Conservation (phyloP, 1,140 invertebrate species). For the Pogonus chalceus region DNA sequence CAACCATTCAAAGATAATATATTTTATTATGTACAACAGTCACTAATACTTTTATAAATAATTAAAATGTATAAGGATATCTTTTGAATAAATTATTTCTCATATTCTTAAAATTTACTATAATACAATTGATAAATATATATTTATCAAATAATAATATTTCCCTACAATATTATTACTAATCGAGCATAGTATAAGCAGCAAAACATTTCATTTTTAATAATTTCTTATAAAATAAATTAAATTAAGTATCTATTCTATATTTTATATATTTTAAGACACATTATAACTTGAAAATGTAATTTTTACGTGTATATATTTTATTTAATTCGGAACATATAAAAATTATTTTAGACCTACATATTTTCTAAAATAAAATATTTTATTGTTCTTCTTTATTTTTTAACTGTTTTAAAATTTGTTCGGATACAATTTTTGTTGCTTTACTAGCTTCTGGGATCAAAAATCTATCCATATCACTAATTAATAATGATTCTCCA, state of each 20-base stretch:
- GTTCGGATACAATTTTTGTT: constrained; percentile 68
- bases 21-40: constrained; percentile 12
- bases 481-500: constrained; percentile 61
- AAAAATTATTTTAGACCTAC: not conserved
- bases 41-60: constrained; percentile 12
- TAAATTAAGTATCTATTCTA: not conserved
- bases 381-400: constrained; percentile 22
- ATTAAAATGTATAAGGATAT: constrained; percentile 10
- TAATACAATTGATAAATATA: not conserved
- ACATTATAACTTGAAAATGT: too few species aligned
- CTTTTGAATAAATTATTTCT: not conserved
- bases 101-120: constrained; percentile 2
- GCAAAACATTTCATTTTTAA: not conserved
- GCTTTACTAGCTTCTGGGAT: constrained; percentile 87
- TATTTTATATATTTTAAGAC: not conserved
- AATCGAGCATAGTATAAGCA: too few species aligned
- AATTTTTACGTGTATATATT: too few species aligned
- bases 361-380: not conserved
- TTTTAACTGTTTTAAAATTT: constrained; percentile 49
- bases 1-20: constrained; percentile 1
- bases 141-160: not conserved
- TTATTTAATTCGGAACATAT: not conserved
- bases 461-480: constrained; percentile 84
- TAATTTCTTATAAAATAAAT: not conserved
- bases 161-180: too few species aligned